Percentiles rank a stretch among this genome's conserved stretches.
Conservation (phyloP, 2,888 invertebrate species). For the Epinotia bilunana region DNA sequence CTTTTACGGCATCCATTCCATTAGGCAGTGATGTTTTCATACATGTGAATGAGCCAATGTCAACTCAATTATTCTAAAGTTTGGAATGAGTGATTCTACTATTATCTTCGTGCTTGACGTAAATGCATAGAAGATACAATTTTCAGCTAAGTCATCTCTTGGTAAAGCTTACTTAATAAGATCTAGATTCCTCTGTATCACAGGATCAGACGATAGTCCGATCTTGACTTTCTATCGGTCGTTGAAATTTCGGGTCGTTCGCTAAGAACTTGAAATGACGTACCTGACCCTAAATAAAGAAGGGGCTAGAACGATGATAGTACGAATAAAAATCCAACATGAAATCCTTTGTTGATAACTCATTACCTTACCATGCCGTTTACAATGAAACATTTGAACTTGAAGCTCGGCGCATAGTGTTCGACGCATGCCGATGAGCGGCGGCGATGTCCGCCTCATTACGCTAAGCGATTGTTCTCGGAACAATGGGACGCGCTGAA, state of each 20-base stretch:
- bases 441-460: conserved; percentile 14
- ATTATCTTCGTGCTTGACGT: too few relatives aligned
- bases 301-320: too few relatives aligned
- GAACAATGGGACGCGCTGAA: conserved; percentile 59
- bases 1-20: conserved; percentile 25
- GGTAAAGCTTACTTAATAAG: background rate
- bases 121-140: too few relatives aligned
- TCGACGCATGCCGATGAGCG: background rate
- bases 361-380: too few relatives aligned
- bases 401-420: background rate
- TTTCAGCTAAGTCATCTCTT: too few relatives aligned
- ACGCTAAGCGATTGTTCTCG: conserved; percentile 50
- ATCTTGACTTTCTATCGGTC: too few relatives aligned
- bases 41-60: conserved; percentile 3
- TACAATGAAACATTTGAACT: too few relatives aligned
- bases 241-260: background rate
- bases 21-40: conserved; percentile 14
- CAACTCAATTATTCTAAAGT: background rate
- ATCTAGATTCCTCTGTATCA: background rate
- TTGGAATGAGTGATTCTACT: too few relatives aligned
- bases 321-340: too few relatives aligned
- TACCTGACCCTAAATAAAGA: background rate
- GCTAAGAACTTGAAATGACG: background rate
- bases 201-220: background rate
- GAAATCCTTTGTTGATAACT: too few relatives aligned